Percentiles rank a stretch among this genome's conserved stretches.
These are phyloP conservation scores for Amphiprion ocellaris DNA, from an alignment of 2,113 vertebrate genomes.

Conservation along the genomic window DNA sequence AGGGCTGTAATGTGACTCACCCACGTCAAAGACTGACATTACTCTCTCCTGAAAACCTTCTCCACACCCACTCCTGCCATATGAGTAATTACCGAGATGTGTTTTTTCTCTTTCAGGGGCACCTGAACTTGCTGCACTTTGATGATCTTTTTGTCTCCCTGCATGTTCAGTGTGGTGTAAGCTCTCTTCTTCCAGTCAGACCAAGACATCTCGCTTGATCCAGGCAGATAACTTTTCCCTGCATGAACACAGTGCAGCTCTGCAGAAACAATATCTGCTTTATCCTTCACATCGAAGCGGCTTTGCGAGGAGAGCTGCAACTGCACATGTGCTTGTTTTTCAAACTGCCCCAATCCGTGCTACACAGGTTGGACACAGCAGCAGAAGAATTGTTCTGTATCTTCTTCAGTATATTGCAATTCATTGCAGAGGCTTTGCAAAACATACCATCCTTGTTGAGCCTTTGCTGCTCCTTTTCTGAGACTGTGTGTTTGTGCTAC, in stretches of 20 bases:
- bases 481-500: no score
- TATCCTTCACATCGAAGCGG: background rate
- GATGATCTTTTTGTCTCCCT: background rate
- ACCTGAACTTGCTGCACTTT: background rate
- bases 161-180: background rate
- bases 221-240: background rate
- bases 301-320: constrained; percentile 8
- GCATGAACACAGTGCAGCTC: background rate
- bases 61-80: constrained; percentile 8
- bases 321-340: background rate
- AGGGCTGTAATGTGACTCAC: constrained; percentile 3
- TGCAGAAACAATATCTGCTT: background rate
- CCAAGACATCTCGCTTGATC: background rate
- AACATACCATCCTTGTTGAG: no score
- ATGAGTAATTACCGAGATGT: constrained; percentile 23
- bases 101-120: constrained; percentile 7
- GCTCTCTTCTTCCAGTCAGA: background rate
- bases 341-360: background rate
- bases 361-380: background rate
- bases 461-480: no score
- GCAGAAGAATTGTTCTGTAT: background rate
- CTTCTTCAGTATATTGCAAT: background rate
- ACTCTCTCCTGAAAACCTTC: background rate
- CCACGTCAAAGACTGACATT: background rate
- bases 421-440: background rate